Evolutionary conservation across 2,113 vertebrate species (phyloP).

Genomic region (Rhodinocichla rosea): DNA sequence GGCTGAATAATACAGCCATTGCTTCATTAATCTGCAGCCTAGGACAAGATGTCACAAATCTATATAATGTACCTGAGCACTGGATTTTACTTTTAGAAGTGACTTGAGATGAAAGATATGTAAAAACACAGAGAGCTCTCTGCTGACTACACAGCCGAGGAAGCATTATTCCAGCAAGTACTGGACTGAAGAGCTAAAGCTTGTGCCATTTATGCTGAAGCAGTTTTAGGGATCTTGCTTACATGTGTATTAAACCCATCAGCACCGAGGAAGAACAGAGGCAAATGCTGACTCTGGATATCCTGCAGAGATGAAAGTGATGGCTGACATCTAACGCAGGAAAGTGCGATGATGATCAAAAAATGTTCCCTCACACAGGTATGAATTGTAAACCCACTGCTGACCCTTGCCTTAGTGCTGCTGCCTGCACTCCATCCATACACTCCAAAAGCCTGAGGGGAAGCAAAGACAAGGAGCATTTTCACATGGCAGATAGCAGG

Average conservation of each 20-base stretch:
- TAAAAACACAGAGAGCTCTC: background rate
- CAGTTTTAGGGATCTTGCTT: background rate
- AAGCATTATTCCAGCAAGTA: conserved; percentile 6
- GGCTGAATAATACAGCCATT: conserved; percentile 14
- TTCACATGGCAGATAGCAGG: background rate
- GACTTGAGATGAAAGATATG: conserved; percentile 22
- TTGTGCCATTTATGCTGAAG: background rate
- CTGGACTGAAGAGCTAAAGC: background rate
- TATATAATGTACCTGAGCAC: background rate
- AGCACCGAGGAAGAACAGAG: background rate
- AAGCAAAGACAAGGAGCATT: background rate
- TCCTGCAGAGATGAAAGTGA: background rate
- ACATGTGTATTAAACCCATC: background rate
- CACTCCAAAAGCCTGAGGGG: background rate
- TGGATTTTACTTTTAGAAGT: conserved; percentile 32
- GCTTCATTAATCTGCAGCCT: conserved; percentile 29
- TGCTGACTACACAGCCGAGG: conserved; percentile 3
- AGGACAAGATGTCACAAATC: conserved; percentile 46
- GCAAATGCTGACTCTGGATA: background rate
- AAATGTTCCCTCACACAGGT: background rate
- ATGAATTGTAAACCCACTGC: background rate
- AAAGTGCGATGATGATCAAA: background rate
- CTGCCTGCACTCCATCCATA: background rate
- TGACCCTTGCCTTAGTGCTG: background rate
- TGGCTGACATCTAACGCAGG: background rate